Conservation (phyloP, 2,888 invertebrate species). For the Patella pellucida region DNA sequence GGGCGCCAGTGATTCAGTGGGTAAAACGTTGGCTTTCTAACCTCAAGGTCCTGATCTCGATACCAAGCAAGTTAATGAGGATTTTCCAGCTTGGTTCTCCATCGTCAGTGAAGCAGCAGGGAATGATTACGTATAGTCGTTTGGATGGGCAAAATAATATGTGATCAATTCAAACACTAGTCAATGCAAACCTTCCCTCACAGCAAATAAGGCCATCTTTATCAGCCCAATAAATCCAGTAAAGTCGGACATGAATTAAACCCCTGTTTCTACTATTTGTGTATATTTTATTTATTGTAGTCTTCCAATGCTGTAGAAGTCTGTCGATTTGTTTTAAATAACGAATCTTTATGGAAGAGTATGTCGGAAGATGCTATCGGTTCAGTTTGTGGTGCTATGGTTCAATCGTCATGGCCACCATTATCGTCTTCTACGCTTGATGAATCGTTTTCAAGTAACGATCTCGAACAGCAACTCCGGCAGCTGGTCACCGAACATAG, state of each 20-base stretch:
- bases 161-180: too few relatives aligned
- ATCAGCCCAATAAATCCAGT: too few relatives aligned
- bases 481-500: constrained; percentile 64
- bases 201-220: neutral
- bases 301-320: constrained; percentile 65
- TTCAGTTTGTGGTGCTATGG: constrained; percentile 59
- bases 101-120: too few relatives aligned
- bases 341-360: constrained; percentile 69
- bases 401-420: constrained; percentile 62
- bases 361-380: constrained; percentile 70
- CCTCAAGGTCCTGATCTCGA: too few relatives aligned
- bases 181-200: too few relatives aligned
- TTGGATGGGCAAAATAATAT: too few relatives aligned
- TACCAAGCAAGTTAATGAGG: too few relatives aligned
- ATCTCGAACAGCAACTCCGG: constrained; percentile 68
- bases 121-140: too few relatives aligned
- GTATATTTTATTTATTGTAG: constrained; percentile 48
- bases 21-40: too few relatives aligned
- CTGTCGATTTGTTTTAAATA: constrained; percentile 66
- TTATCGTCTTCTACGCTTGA: constrained; percentile 60
- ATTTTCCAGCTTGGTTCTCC: too few relatives aligned
- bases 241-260: too few relatives aligned
- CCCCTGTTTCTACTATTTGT: neutral
- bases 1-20: too few relatives aligned
- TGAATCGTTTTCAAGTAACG: constrained; percentile 62